phyloP scores from a whole-genome alignment of 1,140 invertebrate species.

The Pseudomyrmex pallidus region DNA sequence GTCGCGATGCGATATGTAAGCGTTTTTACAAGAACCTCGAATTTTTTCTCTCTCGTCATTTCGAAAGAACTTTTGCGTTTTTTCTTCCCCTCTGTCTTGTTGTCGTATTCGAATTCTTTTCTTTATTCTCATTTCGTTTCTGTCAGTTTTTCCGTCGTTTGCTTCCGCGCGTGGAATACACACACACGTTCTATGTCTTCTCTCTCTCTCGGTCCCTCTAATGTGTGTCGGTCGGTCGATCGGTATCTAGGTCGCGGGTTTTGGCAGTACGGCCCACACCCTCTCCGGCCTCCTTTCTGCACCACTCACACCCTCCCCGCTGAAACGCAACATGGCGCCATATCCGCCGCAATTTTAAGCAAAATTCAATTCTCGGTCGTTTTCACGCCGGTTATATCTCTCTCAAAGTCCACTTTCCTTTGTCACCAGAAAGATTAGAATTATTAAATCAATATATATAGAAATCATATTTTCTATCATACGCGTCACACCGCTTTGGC shows the following conservation, averaged over 20 bases:
- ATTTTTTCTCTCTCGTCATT: neutral
- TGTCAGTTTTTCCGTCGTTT: neutral
- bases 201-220: constrained; percentile 42
- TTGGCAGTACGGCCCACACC: constrained; percentile 79
- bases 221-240: constrained; percentile 83
- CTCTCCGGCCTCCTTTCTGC: constrained; percentile 53
- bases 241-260: constrained; percentile 85
- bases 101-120: constrained; percentile 4
- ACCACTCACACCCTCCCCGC: constrained; percentile 56
- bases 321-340: constrained; percentile 47
- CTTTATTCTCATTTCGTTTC: neutral
- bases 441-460: neutral
- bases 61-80: neutral
- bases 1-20: neutral
- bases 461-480: no score
- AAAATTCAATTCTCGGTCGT: constrained; percentile 39
- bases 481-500: no score
- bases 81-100: constrained; percentile 13
- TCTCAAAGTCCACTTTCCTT: neutral
- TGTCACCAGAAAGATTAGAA: no score
- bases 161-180: constrained; percentile 6
- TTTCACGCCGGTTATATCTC: neutral
- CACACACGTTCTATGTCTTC: neutral
- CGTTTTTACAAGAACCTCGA: constrained; percentile 15
- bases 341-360: constrained; percentile 56